A percentile compares a stretch with the other conserved stretches of the same genome.
Conservation (phyloP, 1,140 invertebrate genomes). For the Drosophila arizonae region DNA sequence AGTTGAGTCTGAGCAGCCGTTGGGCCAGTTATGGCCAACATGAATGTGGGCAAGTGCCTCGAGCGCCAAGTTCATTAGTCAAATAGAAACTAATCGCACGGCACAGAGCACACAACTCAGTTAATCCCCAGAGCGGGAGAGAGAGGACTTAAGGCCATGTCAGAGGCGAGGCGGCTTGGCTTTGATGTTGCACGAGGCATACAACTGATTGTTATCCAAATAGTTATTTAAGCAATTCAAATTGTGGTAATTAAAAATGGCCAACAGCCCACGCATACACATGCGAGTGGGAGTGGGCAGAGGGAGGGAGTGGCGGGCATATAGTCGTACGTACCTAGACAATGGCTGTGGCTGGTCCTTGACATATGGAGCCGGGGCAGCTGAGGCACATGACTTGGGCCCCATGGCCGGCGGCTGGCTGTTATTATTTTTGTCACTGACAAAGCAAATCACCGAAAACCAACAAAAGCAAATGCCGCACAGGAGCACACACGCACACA, state of each 20-base stretch:
- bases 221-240: conserved; percentile 80
- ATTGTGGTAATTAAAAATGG: conserved; percentile 80
- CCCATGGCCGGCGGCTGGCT: conserved; percentile 62
- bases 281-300: too few species aligned
- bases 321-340: conserved; percentile 34
- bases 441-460: conserved; percentile 81
- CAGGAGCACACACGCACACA: conserved; percentile 19
- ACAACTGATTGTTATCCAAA: conserved; percentile 72
- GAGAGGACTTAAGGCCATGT: conserved; percentile 15
- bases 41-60: neutral
- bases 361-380: conserved; percentile 63
- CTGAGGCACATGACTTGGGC: conserved; percentile 47
- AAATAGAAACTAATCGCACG: conserved; percentile 34
- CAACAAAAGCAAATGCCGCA: conserved; percentile 58
- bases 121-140: conserved; percentile 20
- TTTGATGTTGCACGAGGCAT: conserved; percentile 32
- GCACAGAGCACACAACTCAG: conserved; percentile 1
- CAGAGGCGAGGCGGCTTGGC: conserved; percentile 2
- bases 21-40: neutral
- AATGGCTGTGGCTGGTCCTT: conserved; percentile 53
- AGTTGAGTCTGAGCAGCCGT: neutral
- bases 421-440: conserved; percentile 81
- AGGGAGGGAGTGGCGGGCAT: neutral
- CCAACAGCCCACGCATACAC: conserved; percentile 41
- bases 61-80: conserved; percentile 36